Evolutionary conservation across 2,888 invertebrate species (phyloP), one percentile per base, ranked within the genome.

Genomic region (Ectemnius cavifrons): DNA sequence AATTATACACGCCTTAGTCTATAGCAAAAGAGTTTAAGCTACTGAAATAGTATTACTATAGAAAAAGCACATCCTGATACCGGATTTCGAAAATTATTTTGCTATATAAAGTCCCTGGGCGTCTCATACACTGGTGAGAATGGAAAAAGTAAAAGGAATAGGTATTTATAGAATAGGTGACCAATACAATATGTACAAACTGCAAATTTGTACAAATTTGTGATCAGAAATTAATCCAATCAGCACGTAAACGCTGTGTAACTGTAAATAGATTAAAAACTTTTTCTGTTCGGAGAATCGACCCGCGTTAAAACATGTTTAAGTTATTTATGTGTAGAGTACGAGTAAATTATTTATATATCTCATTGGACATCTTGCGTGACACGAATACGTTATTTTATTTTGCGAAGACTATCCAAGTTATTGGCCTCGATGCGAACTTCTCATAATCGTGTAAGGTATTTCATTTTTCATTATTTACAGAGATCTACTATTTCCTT

Each of bases 191-290:
- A 73, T 77, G 78, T 83, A 84, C 75, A 82, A 84, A 78, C 58
- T 14, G 52, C 59, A 65, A 72, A 77, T 84, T 84, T 83, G 84
- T 83, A 84, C 82, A 83, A 84, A 82, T 74, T 82, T 77, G 72
- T 80, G 83, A 77, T 84, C 65, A 73, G 72, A 84, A 73, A 80
- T 77, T 78, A 67, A 79, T 79, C 64, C 61, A 56, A 76, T 71
- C 64, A 64, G 70, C 71, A 68, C 67, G 20, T 52, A 67, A 11
- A 66, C 59, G 73, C 71, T 75, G 71, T 65, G 69, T 67, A 68
- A 75, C 65, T 83, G 84, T 83, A 83, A 45, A 83, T 83, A 83
- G 69, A 78, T 73, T 67, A 71, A 82, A 73, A 75, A 64, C 67
- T 69, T 81, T 63, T 60, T 67, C 67, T 70, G 63, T 68, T 73